Conservation (phyloP, 2,797 vertebrate genomes). For the Xyrichtys novacula region DNA sequence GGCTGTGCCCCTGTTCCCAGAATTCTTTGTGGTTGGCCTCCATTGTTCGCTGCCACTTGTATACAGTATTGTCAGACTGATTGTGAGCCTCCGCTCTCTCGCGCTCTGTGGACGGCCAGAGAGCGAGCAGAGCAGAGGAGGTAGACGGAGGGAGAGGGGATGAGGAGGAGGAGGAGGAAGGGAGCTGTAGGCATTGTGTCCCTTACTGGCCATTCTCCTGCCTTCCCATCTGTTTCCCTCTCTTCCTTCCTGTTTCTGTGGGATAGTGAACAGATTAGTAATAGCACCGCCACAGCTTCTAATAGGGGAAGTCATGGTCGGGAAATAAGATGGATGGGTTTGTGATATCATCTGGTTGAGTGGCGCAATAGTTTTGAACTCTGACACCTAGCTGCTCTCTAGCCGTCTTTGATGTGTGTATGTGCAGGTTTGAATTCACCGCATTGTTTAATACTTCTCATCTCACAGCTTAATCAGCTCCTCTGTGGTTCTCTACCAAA, state of each 20-base stretch:
- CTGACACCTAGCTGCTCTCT: slow-evolving; percentile 75
- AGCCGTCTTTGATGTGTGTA: slow-evolving; percentile 68
- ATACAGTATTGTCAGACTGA: slow-evolving; percentile 86
- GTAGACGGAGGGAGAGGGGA: slow-evolving; percentile 71
- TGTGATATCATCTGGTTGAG: slow-evolving; percentile 79
- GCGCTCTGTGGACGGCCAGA: slow-evolving; percentile 65
- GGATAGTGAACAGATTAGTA: slow-evolving; percentile 81
- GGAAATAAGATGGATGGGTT: slow-evolving; percentile 74
- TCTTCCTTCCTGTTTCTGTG: slow-evolving; percentile 90
- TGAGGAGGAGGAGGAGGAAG: slow-evolving; percentile 71
- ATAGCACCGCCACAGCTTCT: slow-evolving; percentile 61
- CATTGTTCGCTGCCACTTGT: slow-evolving; percentile 87
- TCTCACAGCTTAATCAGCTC: neutral
- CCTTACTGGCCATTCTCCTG: slow-evolving; percentile 77
- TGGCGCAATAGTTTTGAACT: slow-evolving; percentile 82
- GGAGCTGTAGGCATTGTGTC: slow-evolving; percentile 79
- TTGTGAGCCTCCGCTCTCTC: slow-evolving; percentile 85
- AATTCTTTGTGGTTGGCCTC: slow-evolving; percentile 88
- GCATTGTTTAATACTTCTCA: slow-evolving; percentile 17
- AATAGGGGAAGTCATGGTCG: slow-evolving; percentile 78
- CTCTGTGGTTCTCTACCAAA: neutral
- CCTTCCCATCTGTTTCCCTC: slow-evolving; percentile 88
- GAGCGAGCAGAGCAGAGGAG: slow-evolving; percentile 58
- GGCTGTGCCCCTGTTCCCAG: slow-evolving; percentile 86
- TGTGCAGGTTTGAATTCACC: neutral